Percentiles rank a stretch among this genome's conserved stretches.
Evolutionary conservation across 2,797 vertebrate species (phyloP).

Genomic region (Anomalospiza imberbis): DNA sequence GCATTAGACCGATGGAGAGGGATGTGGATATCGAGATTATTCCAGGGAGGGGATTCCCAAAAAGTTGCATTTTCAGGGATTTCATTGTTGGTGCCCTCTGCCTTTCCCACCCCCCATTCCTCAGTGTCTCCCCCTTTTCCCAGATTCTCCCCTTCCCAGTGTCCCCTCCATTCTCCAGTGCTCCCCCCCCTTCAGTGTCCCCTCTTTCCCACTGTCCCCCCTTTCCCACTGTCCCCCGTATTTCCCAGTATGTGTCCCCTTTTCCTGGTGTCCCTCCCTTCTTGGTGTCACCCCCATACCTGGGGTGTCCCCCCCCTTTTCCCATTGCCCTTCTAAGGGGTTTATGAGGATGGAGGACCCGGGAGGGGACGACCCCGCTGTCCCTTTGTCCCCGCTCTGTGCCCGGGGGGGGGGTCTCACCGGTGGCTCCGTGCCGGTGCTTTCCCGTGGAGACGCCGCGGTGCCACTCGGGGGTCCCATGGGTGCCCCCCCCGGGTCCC

Average conservation of each 20-base stretch:
- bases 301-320: accelerated
- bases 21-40: background rate
- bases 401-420: background rate
- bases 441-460: background rate
- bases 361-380: background rate
- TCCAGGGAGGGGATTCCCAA: accelerated
- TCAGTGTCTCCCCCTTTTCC: background rate
- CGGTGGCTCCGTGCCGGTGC: background rate
- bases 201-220: background rate
- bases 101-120: background rate
- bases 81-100: background rate
- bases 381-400: background rate
- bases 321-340: background rate
- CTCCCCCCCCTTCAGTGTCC: background rate
- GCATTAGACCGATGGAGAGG: accelerated
- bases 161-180: background rate
- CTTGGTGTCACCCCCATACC: too few relatives aligned
- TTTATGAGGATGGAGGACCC: background rate
- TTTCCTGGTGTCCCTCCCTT: background rate
- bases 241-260: too few relatives aligned
- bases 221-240: too few relatives aligned
- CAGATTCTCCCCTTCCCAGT: background rate
- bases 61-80: background rate
- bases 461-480: background rate
- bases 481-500: background rate